A percentile compares a stretch with the other conserved stretches of the same genome.
phyloP scores from a whole-genome alignment of 2,797 vertebrate genomes.

The Scyliorhinus canicula region DNA sequence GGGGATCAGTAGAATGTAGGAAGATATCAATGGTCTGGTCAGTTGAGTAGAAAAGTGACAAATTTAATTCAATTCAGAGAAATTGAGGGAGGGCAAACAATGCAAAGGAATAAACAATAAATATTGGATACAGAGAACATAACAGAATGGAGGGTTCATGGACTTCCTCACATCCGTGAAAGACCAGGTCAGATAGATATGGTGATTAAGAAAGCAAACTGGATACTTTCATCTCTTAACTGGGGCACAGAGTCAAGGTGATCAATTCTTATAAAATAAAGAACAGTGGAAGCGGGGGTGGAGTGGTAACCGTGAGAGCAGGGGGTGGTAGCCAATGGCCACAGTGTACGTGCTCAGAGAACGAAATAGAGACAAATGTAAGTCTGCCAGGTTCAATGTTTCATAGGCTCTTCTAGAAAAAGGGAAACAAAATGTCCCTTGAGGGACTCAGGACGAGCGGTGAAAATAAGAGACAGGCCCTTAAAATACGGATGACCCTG shows the following conservation, averaged over 20 bases:
- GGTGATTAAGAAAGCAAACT: neutral
- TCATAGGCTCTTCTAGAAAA: too few species aligned
- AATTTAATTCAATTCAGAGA: neutral
- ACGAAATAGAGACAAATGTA: too few species aligned
- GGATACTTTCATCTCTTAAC: neutral
- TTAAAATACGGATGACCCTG: too few species aligned
- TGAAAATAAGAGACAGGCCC: too few species aligned
- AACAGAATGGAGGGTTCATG: neutral
- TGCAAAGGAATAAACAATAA: neutral
- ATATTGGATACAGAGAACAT: neutral
- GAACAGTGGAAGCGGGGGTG: too few species aligned
- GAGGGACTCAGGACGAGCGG: too few species aligned
- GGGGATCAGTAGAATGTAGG: neutral
- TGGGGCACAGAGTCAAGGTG: neutral
- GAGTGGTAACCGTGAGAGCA: too few species aligned
- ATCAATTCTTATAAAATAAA: too few species aligned
- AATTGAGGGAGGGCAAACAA: neutral
- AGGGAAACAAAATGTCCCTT: too few species aligned
- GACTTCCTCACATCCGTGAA: neutral
- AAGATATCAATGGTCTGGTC: neutral
- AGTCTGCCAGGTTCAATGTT: too few species aligned
- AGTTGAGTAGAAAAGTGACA: neutral
- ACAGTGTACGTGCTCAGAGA: too few species aligned
- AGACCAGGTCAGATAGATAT: neutral
- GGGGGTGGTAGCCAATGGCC: too few species aligned